Conservation (phyloP, 2,113 vertebrate genomes). For the Podilymbus podiceps region DNA sequence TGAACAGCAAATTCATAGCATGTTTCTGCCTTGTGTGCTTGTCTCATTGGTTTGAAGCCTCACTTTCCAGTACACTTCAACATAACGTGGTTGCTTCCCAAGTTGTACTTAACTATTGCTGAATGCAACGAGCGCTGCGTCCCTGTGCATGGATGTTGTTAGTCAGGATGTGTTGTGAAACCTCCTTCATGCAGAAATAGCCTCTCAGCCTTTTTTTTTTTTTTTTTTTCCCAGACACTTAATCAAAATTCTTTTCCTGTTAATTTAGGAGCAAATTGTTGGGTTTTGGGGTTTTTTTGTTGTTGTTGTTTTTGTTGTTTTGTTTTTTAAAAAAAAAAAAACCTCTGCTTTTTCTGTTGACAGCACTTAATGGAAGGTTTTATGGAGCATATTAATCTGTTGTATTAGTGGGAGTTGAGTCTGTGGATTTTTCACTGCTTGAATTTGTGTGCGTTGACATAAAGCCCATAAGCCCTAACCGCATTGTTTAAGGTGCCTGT, state of each 20-base stretch:
- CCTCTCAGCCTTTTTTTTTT: background rate
- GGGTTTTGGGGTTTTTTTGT: background rate
- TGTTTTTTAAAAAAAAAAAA: background rate
- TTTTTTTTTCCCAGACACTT: background rate
- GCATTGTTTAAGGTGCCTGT: background rate
- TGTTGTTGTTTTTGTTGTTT: too few relatives aligned
- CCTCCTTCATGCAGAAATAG: background rate
- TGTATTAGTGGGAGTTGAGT: background rate
- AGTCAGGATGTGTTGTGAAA: background rate
- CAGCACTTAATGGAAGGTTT: background rate
- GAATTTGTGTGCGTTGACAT: background rate
- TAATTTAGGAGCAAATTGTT: background rate
- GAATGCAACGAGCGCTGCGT: fast-evolving
- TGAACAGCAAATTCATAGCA: background rate
- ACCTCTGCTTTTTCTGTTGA: background rate
- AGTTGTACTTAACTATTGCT: background rate
- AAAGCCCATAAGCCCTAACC: background rate
- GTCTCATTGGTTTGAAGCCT: background rate
- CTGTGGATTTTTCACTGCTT: background rate
- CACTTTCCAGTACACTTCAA: background rate
- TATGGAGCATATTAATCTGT: background rate
- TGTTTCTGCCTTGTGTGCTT: background rate
- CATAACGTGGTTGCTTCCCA: background rate
- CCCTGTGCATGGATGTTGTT: background rate
- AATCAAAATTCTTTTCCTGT: background rate